Base-by-base conservation (phyloP, 2,888 invertebrate genomes). In the Lithodes maja region DNA sequence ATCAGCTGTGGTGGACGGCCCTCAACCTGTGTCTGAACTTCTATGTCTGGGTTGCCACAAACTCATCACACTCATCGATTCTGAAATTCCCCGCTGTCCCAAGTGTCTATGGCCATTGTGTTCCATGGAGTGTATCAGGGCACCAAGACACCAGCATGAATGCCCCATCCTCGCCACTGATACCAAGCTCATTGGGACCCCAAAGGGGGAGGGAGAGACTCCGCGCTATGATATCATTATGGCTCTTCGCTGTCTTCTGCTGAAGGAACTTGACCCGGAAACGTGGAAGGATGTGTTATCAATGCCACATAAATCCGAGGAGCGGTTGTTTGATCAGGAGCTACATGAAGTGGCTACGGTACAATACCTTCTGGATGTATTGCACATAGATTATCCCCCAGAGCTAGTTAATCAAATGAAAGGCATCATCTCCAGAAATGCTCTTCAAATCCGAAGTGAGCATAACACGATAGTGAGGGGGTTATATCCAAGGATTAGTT, bases 401-500 rank as follows among this genome's bases (percentile, higher is more conserved):
- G 89, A 91, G 3, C 78, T 50, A 2, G 33, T 91, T 55, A 84
- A 91, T 49, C 88, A 91, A 50, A 80, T 90, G 2, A 17, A 82
- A 50, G 91, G 90, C 33, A 90, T 85, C 55, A 81, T 91, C 15
- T 68, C 79, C 49, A 85, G 89, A 52, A 91, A 91, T 68, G 85
- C 82, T 78, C n/a, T 91, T 50, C 81, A 90, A 74, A 90, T 91
- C 17, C 68, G 79, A 12, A 87, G 86, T 15, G 33, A 17, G 1
- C 79, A 77, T 0, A 82, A 53, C 9, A 52, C 69, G 9, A 49
- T 61, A 15, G n/a, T 91, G 3, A 71, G 90, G 55, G 96, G 96
- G 0, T 94, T 97, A 83, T 97, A 96, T 93, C 95, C 97, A 92
- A 94, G 94, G 33, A 95, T 96, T 2, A 97, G 97, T 0, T 95